Evolutionary conservation across 2,797 vertebrate species (phyloP), one percentile per base, ranked within the genome.

Genomic region (Staurois parvus): DNA sequence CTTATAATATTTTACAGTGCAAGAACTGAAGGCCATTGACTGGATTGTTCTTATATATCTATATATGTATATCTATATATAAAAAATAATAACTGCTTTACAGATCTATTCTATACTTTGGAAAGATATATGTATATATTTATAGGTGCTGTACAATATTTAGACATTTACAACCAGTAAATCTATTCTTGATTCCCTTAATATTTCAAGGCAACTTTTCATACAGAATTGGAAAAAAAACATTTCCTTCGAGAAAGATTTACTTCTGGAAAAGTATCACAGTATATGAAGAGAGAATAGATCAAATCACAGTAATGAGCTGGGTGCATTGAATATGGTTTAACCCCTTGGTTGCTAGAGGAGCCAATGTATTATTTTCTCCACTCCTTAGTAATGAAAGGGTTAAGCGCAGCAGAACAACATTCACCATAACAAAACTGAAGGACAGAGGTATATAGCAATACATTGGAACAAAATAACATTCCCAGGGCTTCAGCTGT

Each of bases 51-150:
- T 93, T 94, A 95, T 87, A 87, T 86, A 86, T 85, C 79, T 94
- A 90, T 93, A 91, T 94, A 93, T 97, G 94, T 92, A 97, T 59
- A 66, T 66, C 64, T 66, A 66, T 66, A 66, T 99, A 99, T 96
- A 99, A 99, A 99, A 99, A 99, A 99, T 99, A 99, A 98, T 95
- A 94, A 96, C 96, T 91, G 72, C 97, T 99, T 98, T 99, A 99
- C 96, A 99, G 94, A 94, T 97, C 94, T 95, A 95, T 93, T 95
- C 95, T 96, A 96, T 96, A 95, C 94, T 95, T 94, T 94, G 92
- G 88, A 95, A 94, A 93, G 96, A 93, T 97, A 96, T 97, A 96
- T 87, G 81, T 86, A 81, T 86, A 84, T 84, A 87, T 87, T 87
- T 87, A 98, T 97, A 99, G 95, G 95, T 96, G 96, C 96, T 99